A percentile compares a stretch with the other conserved stretches of the same genome.
Evolutionary conservation across 1,140 invertebrate genomes (phyloP).

Genomic region (Cydia strobilella): DNA sequence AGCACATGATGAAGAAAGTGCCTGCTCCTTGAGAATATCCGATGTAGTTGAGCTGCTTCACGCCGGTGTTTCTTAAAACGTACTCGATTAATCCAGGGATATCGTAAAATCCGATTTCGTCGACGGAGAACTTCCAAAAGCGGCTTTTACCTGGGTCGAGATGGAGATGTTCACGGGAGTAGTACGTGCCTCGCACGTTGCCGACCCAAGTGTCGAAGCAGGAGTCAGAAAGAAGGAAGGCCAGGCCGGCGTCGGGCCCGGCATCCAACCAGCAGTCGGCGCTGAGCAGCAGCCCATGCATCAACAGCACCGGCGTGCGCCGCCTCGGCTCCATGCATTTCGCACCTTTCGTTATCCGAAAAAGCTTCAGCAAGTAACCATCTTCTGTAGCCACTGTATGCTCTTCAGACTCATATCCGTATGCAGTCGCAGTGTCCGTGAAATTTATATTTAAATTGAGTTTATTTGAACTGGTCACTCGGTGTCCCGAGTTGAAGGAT

Average conservation of each 20-base stretch:
- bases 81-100: conserved; percentile 79
- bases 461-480: background rate
- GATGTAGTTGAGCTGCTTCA: conserved; percentile 79
- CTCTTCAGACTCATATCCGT: conserved; percentile 43
- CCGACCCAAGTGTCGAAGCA: conserved; percentile 86
- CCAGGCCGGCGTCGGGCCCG: conserved; percentile 82
- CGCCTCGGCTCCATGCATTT: conserved; percentile 37
- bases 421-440: conserved; percentile 5
- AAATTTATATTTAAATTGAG: background rate
- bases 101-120: conserved; percentile 80
- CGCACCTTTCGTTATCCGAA: conserved; percentile 40
- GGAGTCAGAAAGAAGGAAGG: conserved; percentile 81
- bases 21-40: conserved; percentile 85
- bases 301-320: conserved; percentile 76
- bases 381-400: conserved; percentile 44
- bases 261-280: conserved; percentile 84
- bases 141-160: conserved; percentile 80
- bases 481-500: background rate
- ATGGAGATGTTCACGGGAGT: conserved; percentile 79
- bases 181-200: conserved; percentile 83
- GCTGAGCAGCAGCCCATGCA: conserved; percentile 84
- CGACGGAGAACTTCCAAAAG: conserved; percentile 81
- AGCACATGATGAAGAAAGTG: conserved; percentile 81
- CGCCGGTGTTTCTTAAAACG: conserved; percentile 62
- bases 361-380: conserved; percentile 44